These are phyloP conservation scores for Myocastor coypus DNA, from an alignment of 2,113 vertebrate genomes.

Conservation along the genomic window DNA sequence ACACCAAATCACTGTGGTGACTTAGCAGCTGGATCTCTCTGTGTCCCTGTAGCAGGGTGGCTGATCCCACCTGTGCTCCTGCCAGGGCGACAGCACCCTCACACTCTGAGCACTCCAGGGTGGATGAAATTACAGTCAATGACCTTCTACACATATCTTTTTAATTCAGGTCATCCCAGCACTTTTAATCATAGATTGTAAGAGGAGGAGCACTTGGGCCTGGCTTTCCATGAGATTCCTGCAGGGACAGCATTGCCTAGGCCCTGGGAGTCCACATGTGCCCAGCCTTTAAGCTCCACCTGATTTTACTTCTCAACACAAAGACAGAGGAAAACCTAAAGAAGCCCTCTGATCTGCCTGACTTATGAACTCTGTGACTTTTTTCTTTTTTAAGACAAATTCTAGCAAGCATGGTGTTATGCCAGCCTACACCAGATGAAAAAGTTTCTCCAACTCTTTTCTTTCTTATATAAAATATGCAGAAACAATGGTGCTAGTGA, in stretches of 20 bases:
- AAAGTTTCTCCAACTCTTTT: background rate
- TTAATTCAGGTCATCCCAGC: conserved; percentile 58
- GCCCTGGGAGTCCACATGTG: background rate
- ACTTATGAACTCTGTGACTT: background rate
- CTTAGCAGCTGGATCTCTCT: background rate
- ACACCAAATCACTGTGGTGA: background rate
- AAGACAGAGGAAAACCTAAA: background rate
- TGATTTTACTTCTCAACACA: background rate
- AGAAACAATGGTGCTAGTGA: conserved; percentile 17
- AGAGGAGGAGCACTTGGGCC: background rate
- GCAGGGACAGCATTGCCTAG: background rate
- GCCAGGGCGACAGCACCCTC: background rate
- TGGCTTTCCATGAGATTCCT: background rate
- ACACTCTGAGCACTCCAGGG: background rate
- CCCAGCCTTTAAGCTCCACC: background rate
- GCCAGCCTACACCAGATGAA: background rate
- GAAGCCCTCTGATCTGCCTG: background rate
- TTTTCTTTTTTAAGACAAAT: conserved; percentile 1
- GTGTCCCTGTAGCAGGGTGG: background rate
- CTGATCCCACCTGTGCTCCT: background rate
- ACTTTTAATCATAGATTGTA: conserved; percentile 37
- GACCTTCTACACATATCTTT: conserved; percentile 42
- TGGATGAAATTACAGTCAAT: conserved; percentile 59
- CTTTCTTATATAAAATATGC: background rate
- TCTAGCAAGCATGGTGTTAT: background rate